Base-by-base conservation (phyloP, 2,113 vertebrate genomes). In the Phoxinus phoxinus region DNA sequence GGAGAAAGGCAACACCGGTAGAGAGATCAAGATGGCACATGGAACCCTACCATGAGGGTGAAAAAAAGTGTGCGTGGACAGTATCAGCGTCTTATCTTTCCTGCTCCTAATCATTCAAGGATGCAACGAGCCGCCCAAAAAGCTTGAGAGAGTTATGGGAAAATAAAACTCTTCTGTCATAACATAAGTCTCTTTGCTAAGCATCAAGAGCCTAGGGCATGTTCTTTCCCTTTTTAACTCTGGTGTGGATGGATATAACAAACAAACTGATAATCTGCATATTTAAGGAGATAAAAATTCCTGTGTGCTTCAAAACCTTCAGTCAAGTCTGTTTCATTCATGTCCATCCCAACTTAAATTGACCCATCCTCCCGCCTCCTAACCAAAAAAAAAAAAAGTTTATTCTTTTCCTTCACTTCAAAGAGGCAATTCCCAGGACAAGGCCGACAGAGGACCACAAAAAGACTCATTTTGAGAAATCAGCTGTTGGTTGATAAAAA, bases 401-500 rank as follows among this genome's bases (percentile, higher is more conserved):
- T 46, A 74, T 87, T 84, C 71, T 87, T 90, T 93, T 92, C 92
- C 93, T 92, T 92, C 93, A 90, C 72, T 89, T 91, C 86, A 91
- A 90, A 86, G 86, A 88, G 92, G 92, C 93, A 94, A 93, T 94
- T 94, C 94, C 93, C 93, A 95, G 92, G 93, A 92, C 91, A 93
- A 46, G 90, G 89, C 92, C 89, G 88, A 93, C 86, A 76, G 89
- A 87, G 91, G 92, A 93, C 91, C 88, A 89, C 88, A 87, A 85
- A 88, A 90, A 86, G 77, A 84, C 88, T 71, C 73, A 84, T 90
- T 89, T 90, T 82, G 85, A 94, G 90, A 94, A 93, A 94, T 94
- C 93, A 95, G 94, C 94, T 95, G 93, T 93, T 94, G 91, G 91
- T 91, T 89, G 87, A 90, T 93, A 93, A 88, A 92, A 44, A 51